These are phyloP conservation scores for Flabesymbios commensalis DNA, from an alignment of 2,888 invertebrate species.

Conservation along the genomic window DNA sequence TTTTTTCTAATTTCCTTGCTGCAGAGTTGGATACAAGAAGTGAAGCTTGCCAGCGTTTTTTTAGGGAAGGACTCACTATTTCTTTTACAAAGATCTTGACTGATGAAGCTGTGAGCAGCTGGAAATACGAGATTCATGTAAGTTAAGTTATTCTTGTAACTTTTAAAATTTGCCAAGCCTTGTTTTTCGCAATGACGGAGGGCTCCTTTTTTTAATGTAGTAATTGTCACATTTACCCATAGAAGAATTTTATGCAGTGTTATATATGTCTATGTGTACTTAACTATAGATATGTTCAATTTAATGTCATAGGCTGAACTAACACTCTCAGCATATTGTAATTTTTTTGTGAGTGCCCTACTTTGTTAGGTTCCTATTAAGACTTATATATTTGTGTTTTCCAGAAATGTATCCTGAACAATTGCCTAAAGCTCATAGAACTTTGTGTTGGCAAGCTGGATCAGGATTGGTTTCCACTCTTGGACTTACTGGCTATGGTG, in stretches of 20 bases:
- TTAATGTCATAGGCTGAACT: no score
- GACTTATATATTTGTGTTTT: conserved; percentile 16
- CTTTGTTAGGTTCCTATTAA: conserved; percentile 4
- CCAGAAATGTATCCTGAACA: conserved; percentile 83
- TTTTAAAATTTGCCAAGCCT: background rate
- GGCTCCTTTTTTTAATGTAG: no score
- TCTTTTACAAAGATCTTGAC: conserved; percentile 96
- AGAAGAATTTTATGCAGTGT: no score
- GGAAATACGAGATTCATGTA: conserved; percentile 94
- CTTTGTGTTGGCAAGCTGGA: conserved; percentile 89
- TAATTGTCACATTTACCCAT: no score
- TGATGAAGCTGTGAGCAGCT: conserved; percentile 95
- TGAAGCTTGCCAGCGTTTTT: conserved; percentile 90
- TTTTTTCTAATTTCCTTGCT: no score
- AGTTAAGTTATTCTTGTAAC: conserved; percentile 41
- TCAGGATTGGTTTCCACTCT: conserved; percentile 84
- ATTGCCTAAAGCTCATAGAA: conserved; percentile 89
- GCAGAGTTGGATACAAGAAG: conserved; percentile 62
- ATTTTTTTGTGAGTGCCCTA: background rate
- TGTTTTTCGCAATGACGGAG: conserved; percentile 3
- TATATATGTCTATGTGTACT: no score
- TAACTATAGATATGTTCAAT: no score
- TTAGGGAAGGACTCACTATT: conserved; percentile 88
- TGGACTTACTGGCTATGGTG: conserved; percentile 89
- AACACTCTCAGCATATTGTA: no score